phyloP scores from a whole-genome alignment of 92 coral and sea anemone species.

The Isaurus tuberculatus region DNA sequence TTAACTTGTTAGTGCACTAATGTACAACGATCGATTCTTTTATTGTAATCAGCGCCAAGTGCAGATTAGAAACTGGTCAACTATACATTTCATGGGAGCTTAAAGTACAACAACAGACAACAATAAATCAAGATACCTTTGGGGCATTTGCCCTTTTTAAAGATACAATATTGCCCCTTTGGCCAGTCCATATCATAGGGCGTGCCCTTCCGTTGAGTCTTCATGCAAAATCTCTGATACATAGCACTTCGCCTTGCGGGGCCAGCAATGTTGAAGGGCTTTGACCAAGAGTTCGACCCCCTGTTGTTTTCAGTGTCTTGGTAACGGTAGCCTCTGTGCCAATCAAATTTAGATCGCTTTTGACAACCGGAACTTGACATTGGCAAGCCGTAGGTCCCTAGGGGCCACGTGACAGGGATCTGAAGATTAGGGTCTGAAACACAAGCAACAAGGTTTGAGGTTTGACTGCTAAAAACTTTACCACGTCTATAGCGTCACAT shows the following conservation, averaged over 20 bases:
- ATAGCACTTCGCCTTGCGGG: conserved; percentile 16
- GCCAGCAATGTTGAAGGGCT: conserved; percentile 49
- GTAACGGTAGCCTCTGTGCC: conserved; percentile 56
- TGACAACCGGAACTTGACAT: conserved; percentile 65
- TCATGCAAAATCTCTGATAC: conserved; percentile 62
- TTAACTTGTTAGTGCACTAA: no score
- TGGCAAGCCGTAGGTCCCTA: conserved; percentile 69
- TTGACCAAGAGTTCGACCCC: conserved; percentile 35
- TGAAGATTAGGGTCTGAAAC: conserved; percentile 38
- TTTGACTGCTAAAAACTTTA: no score
- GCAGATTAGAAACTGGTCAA: no score
- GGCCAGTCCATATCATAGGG: conserved; percentile 35
- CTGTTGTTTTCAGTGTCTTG: conserved; percentile 56
- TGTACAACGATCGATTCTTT: no score
- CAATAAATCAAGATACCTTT: conserved; percentile 23
- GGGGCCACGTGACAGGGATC: conserved; percentile 64
- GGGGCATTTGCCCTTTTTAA: conserved; percentile 64
- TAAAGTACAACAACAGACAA: no score
- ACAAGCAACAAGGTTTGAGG: no score
- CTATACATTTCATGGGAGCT: no score
- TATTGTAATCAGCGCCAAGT: no score
- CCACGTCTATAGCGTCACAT: no score
- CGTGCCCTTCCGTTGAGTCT: conserved; percentile 33
- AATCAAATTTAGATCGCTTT: conserved; percentile 42
- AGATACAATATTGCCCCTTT: conserved; percentile 63